Evolutionary conservation across 2,797 vertebrate genomes (phyloP).

Genomic region (Allobates femoralis): DNA sequence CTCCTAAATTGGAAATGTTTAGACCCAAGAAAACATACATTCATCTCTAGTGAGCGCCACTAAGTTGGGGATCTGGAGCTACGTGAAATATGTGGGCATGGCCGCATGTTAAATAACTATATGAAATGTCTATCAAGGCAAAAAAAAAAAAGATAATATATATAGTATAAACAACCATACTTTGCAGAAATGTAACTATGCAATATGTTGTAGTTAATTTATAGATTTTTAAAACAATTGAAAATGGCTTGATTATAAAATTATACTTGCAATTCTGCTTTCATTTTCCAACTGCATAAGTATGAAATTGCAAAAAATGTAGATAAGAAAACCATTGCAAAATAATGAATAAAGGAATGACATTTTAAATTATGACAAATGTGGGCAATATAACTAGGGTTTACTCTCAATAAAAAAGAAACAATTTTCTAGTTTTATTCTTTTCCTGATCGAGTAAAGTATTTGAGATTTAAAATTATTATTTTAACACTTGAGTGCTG

Average conservation of each 20-base stretch:
- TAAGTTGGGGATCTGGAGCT: background rate
- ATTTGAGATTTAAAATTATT: conserved; percentile 46
- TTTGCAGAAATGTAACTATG: background rate
- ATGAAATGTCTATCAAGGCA: background rate
- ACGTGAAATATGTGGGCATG: background rate
- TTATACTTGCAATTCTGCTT: conserved; percentile 30
- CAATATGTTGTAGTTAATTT: background rate
- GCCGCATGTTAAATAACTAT: background rate
- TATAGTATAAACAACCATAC: background rate
- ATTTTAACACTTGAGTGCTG: conserved; percentile 30
- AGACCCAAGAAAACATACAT: too few species aligned
- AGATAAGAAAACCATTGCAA: conserved; percentile 49
- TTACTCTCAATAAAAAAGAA: conserved; percentile 40
- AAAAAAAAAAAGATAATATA: background rate
- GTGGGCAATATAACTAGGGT: conserved; percentile 51
- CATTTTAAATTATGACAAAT: conserved; percentile 62
- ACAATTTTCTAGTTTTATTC: conserved; percentile 44
- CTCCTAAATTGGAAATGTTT: too few species aligned
- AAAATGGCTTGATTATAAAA: conserved; percentile 1
- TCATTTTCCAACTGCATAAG: conserved; percentile 47
- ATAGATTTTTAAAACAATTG: background rate
- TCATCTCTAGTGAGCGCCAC: too few species aligned
- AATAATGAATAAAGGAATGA: conserved; percentile 44
- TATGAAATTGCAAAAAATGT: conserved; percentile 47
- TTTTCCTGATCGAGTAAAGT: conserved; percentile 29